Evolutionary conservation across 2,888 invertebrate species (phyloP), one percentile per base, ranked within the genome.

Genomic region (Tetanocera ferruginea): DNA sequence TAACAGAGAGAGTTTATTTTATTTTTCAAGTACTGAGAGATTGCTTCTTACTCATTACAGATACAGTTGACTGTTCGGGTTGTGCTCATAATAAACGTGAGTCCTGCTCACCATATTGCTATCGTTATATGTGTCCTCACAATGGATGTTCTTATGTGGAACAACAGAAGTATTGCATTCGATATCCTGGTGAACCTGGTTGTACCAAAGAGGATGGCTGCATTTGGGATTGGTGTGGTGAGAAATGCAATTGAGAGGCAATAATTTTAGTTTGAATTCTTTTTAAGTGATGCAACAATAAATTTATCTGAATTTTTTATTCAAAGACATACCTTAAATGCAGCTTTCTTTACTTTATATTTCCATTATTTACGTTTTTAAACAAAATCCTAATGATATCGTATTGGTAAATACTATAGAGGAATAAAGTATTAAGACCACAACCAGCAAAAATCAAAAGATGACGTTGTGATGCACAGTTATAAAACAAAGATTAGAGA

Each of bases 161-260:
- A 3, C 77, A 82, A 0, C 76, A 84, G 19, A 82, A 83, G 0
- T 87, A 84, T 72, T 87, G 87, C 73, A 70, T 31, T 1, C 43
- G 83, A 3, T 85, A 85, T 80, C 82, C 86, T 0, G 83, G 86
- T 0, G 83, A 84, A 4, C 83, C 83, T 49, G 87, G 85, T 0
- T 87, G 87, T 69, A 83, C 75, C 5, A 74, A 77, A 28, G 55
- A 60, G 11, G 83, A 85, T 76, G 87, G 87, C 2, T 87, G 87
- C 67, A 77, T 85, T 17, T 86, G 86, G 85, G 78, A 84, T 49
- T 87, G 87, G 87, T 87, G 86, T 64, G 79, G 49, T 11, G 73
- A 80, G 17, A 71, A 57, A 5, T 71, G 71, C 25, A 49, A 43
- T 37, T 67, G 55, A 55, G 1, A 19, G 55, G 23, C n/a, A 19